Evolutionary conservation across 1,140 invertebrate species (phyloP), one percentile per base, ranked within the genome.

Genomic region (Monochamus saltuarius): DNA sequence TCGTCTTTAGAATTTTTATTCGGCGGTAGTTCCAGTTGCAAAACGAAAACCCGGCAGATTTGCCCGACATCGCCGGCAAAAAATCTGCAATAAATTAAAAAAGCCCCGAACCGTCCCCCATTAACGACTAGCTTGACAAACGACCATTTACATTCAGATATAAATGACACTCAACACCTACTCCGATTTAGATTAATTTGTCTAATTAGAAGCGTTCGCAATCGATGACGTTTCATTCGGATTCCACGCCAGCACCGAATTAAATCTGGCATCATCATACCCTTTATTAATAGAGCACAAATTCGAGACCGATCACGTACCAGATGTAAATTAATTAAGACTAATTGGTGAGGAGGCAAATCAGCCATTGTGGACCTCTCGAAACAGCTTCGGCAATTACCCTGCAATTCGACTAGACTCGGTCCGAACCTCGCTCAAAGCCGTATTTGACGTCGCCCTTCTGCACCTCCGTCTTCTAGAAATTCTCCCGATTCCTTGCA

Each of bases 321-420:
- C 42, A 14, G 42, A 43, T 43, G 42, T 43, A 43, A 43, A 43
- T 43, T 43, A 43, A 43, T 43, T 43, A 43, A 17, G 13, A 43
- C 22, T 29, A 29, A 29, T 29, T 29, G 22, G 22, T 29, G 22
- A 43, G 13, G 42, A 43, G 14, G 13, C n/a, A 17, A 43, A 43
- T 43, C 42, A 43, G 42, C 17, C 42, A n/a, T 43, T 16, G 42
- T 17, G 13, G 42, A 43, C 42, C 42, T 16, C 13, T 43, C 2
- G 42, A 43, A 43, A 13, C 42, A 13, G 4, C 14, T 43, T 13
- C 17, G 17, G 10, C 17, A 43, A 43, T 43, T 43, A 16, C 7
- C 17, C 42, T 16, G 17, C 42, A 43, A 16, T 17, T 14, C 17
- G 40, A 16, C 42, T 8, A 43, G 1, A 16, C 6, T 43, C 13